Percentiles rank a stretch among this genome's conserved stretches.
Conservation (phyloP, 2,797 vertebrate species). For the Macrochelys suwanniensis region DNA sequence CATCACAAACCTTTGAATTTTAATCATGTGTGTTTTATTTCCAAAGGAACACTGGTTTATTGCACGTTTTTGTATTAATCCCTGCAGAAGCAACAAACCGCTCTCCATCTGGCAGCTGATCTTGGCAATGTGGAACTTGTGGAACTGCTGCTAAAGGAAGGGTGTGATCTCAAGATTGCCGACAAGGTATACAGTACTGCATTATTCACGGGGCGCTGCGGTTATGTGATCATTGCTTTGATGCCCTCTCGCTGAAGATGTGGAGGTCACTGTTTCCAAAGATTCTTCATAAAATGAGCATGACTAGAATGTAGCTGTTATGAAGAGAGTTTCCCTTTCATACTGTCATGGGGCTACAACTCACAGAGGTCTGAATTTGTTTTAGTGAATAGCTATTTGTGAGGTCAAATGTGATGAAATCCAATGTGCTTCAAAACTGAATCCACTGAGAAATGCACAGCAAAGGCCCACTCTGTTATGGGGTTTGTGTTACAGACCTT, state of each 20-base stretch:
- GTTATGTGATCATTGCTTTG: not conserved
- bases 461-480: not conserved
- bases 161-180: constrained; percentile 82
- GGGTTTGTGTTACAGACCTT: not conserved
- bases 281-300: not conserved
- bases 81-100: constrained; percentile 89
- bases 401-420: not conserved
- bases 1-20: not conserved
- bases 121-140: constrained; percentile 88
- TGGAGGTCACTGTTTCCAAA: not conserved
- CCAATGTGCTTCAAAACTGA: not conserved
- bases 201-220: not conserved
- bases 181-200: constrained; percentile 84
- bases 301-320: not conserved
- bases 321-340: not conserved
- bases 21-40: not conserved
- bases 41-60: not conserved
- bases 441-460: not conserved
- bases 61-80: constrained; percentile 36
- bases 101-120: constrained; percentile 90
- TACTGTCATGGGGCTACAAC: not conserved
- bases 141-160: constrained; percentile 89
- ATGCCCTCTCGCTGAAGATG: not conserved
- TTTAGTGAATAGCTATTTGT: not conserved
- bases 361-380: not conserved